Evolutionary conservation across 23 tunicate genomes (phyloP).

Genomic region (Styela clava): DNA sequence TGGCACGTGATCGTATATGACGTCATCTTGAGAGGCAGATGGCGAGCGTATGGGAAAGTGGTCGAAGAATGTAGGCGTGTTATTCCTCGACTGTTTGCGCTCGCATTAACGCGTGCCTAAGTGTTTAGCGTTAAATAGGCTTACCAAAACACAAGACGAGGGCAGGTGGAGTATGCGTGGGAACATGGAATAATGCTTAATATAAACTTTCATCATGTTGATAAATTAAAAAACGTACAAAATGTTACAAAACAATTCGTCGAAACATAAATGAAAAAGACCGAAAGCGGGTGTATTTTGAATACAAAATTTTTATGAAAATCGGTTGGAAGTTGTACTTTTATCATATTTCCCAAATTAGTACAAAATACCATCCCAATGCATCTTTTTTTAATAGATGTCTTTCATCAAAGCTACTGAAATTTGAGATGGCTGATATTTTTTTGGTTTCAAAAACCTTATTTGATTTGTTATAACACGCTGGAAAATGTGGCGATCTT

Average conservation of each 20-base stretch:
- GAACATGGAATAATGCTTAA: not conserved
- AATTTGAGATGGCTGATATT: too few species aligned
- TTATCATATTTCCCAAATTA: too few species aligned
- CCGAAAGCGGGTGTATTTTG: too few species aligned
- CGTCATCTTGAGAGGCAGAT: constrained; percentile 5
- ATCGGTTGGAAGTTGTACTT: too few species aligned
- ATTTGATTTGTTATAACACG: too few species aligned
- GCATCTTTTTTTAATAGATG: too few species aligned
- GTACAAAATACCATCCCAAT: too few species aligned
- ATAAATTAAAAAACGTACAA: not conserved
- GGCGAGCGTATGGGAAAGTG: constrained; percentile 11
- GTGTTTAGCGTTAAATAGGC: not conserved
- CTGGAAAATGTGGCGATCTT: too few species aligned
- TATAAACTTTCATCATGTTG: not conserved
- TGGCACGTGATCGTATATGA: not conserved
- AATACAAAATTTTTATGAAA: too few species aligned
- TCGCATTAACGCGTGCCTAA: not conserved
- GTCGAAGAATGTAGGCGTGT: not conserved
- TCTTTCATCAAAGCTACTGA: too few species aligned
- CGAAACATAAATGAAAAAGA: too few species aligned
- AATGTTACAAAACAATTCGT: not conserved
- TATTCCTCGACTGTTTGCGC: not conserved
- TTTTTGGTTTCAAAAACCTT: too few species aligned
- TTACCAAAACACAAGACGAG: not conserved
- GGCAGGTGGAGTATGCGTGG: not conserved